Evolutionary conservation across 2,797 vertebrate species (phyloP).

Genomic region (Cossypha heuglini): DNA sequence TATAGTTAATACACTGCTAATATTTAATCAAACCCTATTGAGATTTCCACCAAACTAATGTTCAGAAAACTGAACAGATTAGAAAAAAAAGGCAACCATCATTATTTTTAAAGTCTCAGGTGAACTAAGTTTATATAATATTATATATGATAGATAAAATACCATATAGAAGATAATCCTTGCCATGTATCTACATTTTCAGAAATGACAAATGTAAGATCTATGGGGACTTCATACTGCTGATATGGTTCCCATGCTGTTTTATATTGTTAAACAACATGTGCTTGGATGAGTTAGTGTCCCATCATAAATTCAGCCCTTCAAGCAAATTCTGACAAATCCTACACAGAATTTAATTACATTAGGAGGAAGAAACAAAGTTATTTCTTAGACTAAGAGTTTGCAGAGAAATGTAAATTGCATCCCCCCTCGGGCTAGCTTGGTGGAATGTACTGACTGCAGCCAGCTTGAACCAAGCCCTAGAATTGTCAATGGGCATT

Average conservation of each 20-base stretch:
- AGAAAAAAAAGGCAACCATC: rapidly evolving
- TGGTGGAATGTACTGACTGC: rapidly evolving
- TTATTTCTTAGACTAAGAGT: neutral
- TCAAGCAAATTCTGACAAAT: neutral
- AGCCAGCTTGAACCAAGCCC: neutral
- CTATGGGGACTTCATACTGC: neutral
- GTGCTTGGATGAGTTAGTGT: neutral
- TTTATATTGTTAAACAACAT: neutral
- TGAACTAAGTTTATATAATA: neutral
- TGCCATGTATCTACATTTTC: neutral
- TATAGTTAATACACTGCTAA: neutral
- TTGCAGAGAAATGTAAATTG: neutral
- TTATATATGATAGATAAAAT: neutral
- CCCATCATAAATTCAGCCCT: neutral
- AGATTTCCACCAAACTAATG: neutral
- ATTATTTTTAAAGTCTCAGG: neutral
- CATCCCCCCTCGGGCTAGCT: neutral
- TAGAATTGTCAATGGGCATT: neutral
- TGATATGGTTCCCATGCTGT: neutral
- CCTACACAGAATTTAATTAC: neutral
- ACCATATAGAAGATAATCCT: neutral
- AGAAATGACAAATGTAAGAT: neutral
- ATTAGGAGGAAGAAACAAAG: neutral
- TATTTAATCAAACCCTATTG: neutral
- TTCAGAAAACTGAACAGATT: neutral